Base-by-base conservation (phyloP, 2,113 vertebrate genomes). In the Leptodactylus fuscus region DNA sequence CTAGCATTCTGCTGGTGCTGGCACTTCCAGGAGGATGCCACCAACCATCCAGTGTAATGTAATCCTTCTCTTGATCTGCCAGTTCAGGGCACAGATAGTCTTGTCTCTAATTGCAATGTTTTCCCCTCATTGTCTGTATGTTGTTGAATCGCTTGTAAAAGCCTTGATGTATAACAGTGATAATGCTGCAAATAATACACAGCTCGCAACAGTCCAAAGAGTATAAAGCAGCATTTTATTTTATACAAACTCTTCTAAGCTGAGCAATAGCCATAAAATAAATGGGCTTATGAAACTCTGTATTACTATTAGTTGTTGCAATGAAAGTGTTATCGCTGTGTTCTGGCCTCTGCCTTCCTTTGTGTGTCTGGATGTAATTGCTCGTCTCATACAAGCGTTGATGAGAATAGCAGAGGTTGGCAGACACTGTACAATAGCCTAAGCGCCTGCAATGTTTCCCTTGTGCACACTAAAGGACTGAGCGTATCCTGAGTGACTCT, bases 351-450 rank as follows among this genome's bases (percentile, higher is more conserved):
- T 67, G 71, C 41, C 70, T 83, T 75, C 49, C 38, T 75, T 75
- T 62, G 82, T 48, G 51, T 74, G 71, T 58, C 82, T 62, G 36
- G 34, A 62, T 86, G 53, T 86, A 86, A 86, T 86, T 80, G 77
- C 67, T 73, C 16, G 18, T 27, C 36, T 71, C 51, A 71, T 80
- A 60, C 22, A 80, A 18, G 48, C 46, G 65, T 55, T 86, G 67
- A 86, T 85, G 83, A 85, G 32, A 70, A 79, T 70, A 55, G 83
- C 83, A 55, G 46, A 79, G 75, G 58, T 79, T 85, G 62, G 75
- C 83, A 85, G 83, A 85, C 62, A 85, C 60, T 55, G 24, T 80
- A 86, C 77, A 58, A 86, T 53, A 70, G 48, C 62, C 22, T 85
- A 80, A 80, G 65, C 34, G 71, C 36, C 62, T 86, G 12, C 60